phyloP scores from a whole-genome alignment of 2,113 vertebrate genomes.

The Chrysochloris asiatica region DNA sequence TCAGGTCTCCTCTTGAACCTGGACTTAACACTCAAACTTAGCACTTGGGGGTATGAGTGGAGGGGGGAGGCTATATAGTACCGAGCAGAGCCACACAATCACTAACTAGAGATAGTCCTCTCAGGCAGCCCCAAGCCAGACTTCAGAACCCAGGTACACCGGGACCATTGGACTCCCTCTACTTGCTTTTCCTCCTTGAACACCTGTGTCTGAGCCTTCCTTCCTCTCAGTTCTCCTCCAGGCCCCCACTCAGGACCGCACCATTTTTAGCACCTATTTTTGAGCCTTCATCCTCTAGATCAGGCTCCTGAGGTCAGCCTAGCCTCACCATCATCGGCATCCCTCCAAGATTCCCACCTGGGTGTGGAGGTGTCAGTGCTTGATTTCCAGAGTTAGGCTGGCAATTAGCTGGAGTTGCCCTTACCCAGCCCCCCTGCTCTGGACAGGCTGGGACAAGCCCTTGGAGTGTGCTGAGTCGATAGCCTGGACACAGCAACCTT shows the following conservation, averaged over 20 bases:
- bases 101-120: not conserved
- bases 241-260: not conserved
- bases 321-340: not conserved
- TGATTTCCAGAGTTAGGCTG: constrained; percentile 12
- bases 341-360: not conserved
- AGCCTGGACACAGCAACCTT: constrained; percentile 54
- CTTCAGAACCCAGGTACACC: not conserved
- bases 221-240: not conserved
- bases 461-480: constrained; percentile 46
- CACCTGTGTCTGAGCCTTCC: not conserved
- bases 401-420: not conserved
- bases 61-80: not conserved
- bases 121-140: not conserved
- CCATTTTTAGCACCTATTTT: not conserved
- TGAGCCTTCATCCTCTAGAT: not conserved
- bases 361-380: not conserved
- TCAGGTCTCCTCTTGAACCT: not conserved
- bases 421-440: not conserved
- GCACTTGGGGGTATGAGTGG: too few species aligned
- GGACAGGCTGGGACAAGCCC: constrained; percentile 74
- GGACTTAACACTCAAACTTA: not conserved
- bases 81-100: not conserved
- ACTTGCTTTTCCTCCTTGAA: not conserved
- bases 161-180: not conserved
- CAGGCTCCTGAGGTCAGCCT: not conserved